phyloP scores from a whole-genome alignment of 1,140 invertebrate species.

The Aleiodes sp. region DNA sequence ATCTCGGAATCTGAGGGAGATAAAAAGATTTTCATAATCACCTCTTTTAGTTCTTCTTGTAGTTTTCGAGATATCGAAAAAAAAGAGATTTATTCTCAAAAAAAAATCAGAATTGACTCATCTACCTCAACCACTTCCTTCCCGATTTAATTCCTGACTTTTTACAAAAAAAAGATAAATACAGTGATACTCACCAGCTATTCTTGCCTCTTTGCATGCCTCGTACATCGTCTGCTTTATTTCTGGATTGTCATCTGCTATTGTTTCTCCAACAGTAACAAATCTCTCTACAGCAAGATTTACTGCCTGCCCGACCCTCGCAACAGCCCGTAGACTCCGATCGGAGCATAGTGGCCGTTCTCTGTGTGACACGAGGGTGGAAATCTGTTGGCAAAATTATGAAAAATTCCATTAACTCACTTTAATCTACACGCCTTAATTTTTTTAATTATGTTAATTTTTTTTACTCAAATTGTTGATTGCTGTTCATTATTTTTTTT shows the following conservation, averaged over 20 bases:
- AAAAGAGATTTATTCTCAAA: background rate
- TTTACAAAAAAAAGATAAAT: background rate
- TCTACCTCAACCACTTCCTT: too few relatives aligned
- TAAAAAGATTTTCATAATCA: too few relatives aligned
- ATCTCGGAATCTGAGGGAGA: too few relatives aligned
- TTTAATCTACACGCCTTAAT: background rate
- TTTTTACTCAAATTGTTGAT: too few relatives aligned
- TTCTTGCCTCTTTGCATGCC: slow-evolving; percentile 94
- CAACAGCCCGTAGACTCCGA: slow-evolving; percentile 77
- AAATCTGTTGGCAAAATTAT: slow-evolving; percentile 77
- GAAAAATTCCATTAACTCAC: background rate
- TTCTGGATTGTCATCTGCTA: slow-evolving; percentile 97
- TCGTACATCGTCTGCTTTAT: slow-evolving; percentile 97
- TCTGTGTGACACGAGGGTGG: slow-evolving; percentile 81
- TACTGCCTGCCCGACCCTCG: slow-evolving; percentile 93
- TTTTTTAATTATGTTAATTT: background rate
- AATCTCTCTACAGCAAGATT: slow-evolving; percentile 97
- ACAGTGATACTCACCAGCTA: slow-evolving; percentile 87
- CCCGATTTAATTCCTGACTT: too few relatives aligned
- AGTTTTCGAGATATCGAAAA: too few relatives aligned
- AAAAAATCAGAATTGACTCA: too few relatives aligned
- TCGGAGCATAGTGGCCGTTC: slow-evolving; percentile 65
- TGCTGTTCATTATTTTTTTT: too few relatives aligned
- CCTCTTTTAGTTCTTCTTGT: too few relatives aligned
- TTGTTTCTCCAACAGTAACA: slow-evolving; percentile 96